Evolutionary conservation across 2,113 vertebrate species (phyloP), one percentile per base, ranked within the genome.

Genomic region (Petrocephalus zakoni): DNA sequence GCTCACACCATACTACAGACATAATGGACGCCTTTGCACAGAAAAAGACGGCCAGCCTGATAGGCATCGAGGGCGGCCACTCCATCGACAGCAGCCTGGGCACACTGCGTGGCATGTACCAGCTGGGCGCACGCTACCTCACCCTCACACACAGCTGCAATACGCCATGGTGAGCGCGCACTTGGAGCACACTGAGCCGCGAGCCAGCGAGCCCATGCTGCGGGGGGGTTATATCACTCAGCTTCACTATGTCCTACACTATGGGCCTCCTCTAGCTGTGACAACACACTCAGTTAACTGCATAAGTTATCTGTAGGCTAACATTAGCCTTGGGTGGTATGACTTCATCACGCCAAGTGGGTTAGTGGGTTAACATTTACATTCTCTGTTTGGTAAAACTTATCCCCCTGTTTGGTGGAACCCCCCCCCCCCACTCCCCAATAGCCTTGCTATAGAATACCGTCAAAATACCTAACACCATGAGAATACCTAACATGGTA

Each of bases 131-230:
- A 68, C 97, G 98, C 82, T 99, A 99, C 93, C 94, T 99, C 93
- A 99, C 98, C 0, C 95, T 99, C 83, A 97, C 97, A 22, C 97
- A 99, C 93, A 98, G 95, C 94, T 99, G 98, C 92, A 99, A 97
- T 94, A 97, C 97, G 0, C 98, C 98, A 46, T 99, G 98, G 98
- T 99, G 91, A 95, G 95, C 42, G 17, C 2, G 19, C 5, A 78
- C 46, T 4, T 1, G 10, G 2, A n/a, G 21, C 6, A 37, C 10
- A 53, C 29, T 34, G 21, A 13, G 15, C 52, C 19, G 11, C 53
- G 4, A 42, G n/a, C 49, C 49, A 13, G n/a, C 2, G 17, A 49
- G 2, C 52, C 53, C 2, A 42, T 49, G 47, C 8, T 49, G 47
- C 47, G 47, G 47, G 47, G 47, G 47, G 5, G 42, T 1, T 5